Percentiles rank a stretch among this genome's conserved stretches.
These are phyloP conservation scores for Drosophila quasianomalipes DNA, from an alignment of 2,888 invertebrate genomes.

Conservation along the genomic window DNA sequence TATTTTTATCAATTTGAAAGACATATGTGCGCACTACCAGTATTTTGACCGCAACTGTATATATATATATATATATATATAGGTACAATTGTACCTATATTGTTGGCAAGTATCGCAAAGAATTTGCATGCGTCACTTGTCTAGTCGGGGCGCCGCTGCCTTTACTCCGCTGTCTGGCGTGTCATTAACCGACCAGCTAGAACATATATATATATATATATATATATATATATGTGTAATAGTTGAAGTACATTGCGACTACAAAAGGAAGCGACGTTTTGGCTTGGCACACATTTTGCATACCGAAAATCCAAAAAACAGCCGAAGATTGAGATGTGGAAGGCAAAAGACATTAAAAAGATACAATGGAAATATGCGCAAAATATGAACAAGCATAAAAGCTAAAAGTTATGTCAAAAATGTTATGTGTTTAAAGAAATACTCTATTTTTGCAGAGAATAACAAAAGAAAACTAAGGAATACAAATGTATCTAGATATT, in stretches of 20 bases:
- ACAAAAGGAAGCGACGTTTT: slow-evolving; percentile 56
- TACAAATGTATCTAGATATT: not conserved
- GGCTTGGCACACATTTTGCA: slow-evolving; percentile 78
- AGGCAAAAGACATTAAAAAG: slow-evolving; percentile 46
- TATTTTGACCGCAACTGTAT: not conserved
- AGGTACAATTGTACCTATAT: slow-evolving; percentile 20
- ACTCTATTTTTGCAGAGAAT: not conserved
- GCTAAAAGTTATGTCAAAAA: not conserved
- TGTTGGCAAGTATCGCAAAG: slow-evolving; percentile 61
- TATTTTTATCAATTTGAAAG: not conserved
- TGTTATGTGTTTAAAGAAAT: slow-evolving; percentile 5
- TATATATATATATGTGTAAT: not conserved
- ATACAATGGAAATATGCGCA: slow-evolving; percentile 56
- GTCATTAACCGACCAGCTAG: slow-evolving; percentile 70
- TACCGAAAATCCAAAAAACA: slow-evolving; percentile 62
- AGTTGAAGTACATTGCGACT: slow-evolving; percentile 12
- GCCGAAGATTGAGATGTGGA: slow-evolving; percentile 49
- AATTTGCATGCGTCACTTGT: slow-evolving; percentile 75
- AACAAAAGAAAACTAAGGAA: not conserved
- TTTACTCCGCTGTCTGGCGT: slow-evolving; percentile 29
- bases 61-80: not conserved
- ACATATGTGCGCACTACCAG: not conserved
- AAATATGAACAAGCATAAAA: slow-evolving; percentile 10
- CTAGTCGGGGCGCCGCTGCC: slow-evolving; percentile 48
- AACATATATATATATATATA: not conserved